Conservation (phyloP, 2,888 invertebrate species). For the Calameuta idolon region DNA sequence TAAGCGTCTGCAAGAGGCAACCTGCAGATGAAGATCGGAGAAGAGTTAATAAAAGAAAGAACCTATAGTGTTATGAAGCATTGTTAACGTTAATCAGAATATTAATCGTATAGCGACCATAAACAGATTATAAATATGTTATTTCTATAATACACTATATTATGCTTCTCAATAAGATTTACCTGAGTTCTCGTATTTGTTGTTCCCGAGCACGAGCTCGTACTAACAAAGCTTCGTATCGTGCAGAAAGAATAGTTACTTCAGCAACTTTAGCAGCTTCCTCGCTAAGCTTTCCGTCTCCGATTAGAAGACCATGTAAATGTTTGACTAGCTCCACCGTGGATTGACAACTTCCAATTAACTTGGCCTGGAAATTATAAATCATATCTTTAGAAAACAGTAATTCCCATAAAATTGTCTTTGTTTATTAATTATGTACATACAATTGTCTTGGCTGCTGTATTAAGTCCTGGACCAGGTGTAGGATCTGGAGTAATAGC, state of each 20-base stretch:
- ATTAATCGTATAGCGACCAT: constrained; percentile 15
- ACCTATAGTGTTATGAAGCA: neutral
- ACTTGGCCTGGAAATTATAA: constrained; percentile 70
- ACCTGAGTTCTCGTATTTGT: constrained; percentile 84
- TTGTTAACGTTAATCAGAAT: constrained; percentile 9
- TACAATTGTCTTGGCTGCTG: constrained; percentile 76
- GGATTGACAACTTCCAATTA: constrained; percentile 83
- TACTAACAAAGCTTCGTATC: constrained; percentile 77
- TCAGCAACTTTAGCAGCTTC: constrained; percentile 76
- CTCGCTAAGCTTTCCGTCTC: constrained; percentile 78
- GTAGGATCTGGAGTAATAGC: constrained; percentile 73
- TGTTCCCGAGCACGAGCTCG: constrained; percentile 81
- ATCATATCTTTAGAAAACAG: neutral
- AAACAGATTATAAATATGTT: constrained; percentile 26
- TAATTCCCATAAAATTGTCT: neutral
- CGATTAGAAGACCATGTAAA: constrained; percentile 79
- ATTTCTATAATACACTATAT: neutral
- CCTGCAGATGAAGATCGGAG: constrained; percentile 64
- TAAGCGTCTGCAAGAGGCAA: constrained; percentile 71
- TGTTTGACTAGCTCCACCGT: constrained; percentile 85
- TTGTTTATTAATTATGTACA: constrained; percentile 29
- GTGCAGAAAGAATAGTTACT: constrained; percentile 74
- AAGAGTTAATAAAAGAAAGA: constrained; percentile 25
- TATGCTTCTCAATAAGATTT: constrained; percentile 46
- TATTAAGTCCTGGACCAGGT: constrained; percentile 71